Base-by-base conservation (phyloP, 2,797 vertebrate genomes). In the Nannoperca australis region DNA sequence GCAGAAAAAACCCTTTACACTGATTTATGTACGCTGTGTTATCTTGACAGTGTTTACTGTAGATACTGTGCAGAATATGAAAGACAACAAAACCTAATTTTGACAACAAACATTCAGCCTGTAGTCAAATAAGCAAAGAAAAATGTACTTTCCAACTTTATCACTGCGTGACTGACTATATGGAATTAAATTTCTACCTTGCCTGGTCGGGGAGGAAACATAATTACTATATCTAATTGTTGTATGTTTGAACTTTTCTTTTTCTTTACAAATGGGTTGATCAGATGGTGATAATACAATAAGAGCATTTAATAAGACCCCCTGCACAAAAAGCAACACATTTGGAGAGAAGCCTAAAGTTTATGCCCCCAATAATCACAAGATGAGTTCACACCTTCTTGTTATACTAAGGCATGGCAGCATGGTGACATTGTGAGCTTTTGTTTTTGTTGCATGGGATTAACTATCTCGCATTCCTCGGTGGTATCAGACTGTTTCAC, bases 381-480 rank as follows among this genome's bases (percentile, higher is more conserved):
- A 32, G 34, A 54, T 27, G 24, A 11, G 36, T 22, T 79, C 30
- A 32, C 15, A 40, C n/a, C 14, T 53, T 40, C 54, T 59, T 2
- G 3, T 20, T 4, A 11, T 6, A 9, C 1, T 3, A 32, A 27
- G 15, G 1, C 30, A 14, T 22, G n/a, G 58, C 56, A 58, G 22
- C 20, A 24, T 6, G 7, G 55, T 65, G 76, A 76, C 63, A 73
- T 47, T 64, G 15, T 50, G 27, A 44, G 38, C 42, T 50, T 73
- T 65, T 85, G 73, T 75, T 72, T 79, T 36, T 73, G 79, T 56
- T 68, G 27, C 49, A 65, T 42, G 45, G 50, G 75, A 84, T 89
- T 83, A 85, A 42, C 54, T 44, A 44, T 64, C 27, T 78, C 36
- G 79, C 80, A 88, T 88, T 90, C 70, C 58, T 76, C 13, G 17